Evolutionary conservation across 2,797 vertebrate genomes (phyloP).

Genomic region (Phaenicophaeus curvirostris): DNA sequence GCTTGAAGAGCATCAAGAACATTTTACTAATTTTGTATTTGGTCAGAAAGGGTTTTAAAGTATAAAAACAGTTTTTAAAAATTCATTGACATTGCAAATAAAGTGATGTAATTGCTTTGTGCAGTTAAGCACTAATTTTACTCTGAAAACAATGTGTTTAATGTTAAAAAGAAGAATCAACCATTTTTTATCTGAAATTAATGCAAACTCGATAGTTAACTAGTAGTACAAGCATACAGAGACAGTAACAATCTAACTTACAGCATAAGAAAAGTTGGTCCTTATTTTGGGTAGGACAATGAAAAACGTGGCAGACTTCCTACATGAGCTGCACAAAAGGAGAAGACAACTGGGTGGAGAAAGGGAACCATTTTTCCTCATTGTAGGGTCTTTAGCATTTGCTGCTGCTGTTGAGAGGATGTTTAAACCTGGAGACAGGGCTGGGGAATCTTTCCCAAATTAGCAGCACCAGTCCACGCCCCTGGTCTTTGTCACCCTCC

Average conservation of each 20-base stretch:
- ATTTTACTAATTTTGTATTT: background rate
- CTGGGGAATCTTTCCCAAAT: background rate
- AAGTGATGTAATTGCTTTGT: background rate
- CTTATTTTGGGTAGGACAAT: background rate
- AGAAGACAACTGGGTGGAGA: background rate
- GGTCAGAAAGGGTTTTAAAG: background rate
- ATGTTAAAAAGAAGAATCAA: background rate
- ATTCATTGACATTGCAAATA: background rate
- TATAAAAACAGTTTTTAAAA: background rate
- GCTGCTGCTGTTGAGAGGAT: background rate
- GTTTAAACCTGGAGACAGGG: background rate
- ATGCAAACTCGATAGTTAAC: background rate
- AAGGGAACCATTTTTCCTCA: background rate
- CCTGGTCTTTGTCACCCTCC: background rate
- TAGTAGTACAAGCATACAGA: background rate
- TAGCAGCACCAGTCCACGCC: background rate
- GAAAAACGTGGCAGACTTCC: background rate
- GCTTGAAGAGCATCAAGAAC: background rate
- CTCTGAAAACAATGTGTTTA: background rate
- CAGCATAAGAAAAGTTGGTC: background rate
- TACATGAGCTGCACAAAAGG: background rate
- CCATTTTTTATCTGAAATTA: background rate
- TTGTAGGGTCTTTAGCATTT: background rate
- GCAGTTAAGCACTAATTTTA: background rate
- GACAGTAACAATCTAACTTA: background rate